Evolutionary conservation across 2,113 vertebrate genomes (phyloP).

Genomic region (Bubo scandiacus): DNA sequence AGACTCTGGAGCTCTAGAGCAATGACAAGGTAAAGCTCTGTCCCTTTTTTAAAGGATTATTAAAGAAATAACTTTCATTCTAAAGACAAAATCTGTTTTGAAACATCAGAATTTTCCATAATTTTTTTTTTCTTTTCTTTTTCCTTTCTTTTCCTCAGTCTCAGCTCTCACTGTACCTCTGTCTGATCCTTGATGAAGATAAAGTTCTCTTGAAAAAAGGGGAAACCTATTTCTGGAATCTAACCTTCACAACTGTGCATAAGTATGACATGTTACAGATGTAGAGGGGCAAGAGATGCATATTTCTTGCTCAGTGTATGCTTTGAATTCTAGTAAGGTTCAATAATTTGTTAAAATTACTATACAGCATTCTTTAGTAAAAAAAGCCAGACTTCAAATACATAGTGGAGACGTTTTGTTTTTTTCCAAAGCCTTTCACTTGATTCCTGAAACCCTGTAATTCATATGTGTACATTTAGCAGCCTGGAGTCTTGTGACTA

Average conservation of each 20-base stretch:
- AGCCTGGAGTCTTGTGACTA: background rate
- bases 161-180: background rate
- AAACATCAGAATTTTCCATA: background rate
- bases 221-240: background rate
- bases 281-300: background rate
- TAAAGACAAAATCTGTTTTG: background rate
- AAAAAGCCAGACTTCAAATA: background rate
- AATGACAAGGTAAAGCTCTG: background rate
- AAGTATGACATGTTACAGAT: background rate
- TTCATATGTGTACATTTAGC: background rate
- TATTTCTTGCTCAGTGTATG: background rate
- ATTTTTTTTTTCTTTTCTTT: accelerated
- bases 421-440: background rate
- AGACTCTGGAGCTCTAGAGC: background rate
- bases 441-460: background rate
- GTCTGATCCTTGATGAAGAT: background rate
- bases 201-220: background rate
- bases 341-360: background rate
- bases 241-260: background rate
- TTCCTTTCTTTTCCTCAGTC: no score
- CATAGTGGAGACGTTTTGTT: accelerated
- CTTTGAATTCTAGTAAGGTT: background rate
- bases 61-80: background rate
- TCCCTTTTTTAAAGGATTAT: background rate
- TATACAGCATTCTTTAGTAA: background rate